phyloP scores from a whole-genome alignment of 2,888 invertebrate species.

The Ectemnius cavifrons region DNA sequence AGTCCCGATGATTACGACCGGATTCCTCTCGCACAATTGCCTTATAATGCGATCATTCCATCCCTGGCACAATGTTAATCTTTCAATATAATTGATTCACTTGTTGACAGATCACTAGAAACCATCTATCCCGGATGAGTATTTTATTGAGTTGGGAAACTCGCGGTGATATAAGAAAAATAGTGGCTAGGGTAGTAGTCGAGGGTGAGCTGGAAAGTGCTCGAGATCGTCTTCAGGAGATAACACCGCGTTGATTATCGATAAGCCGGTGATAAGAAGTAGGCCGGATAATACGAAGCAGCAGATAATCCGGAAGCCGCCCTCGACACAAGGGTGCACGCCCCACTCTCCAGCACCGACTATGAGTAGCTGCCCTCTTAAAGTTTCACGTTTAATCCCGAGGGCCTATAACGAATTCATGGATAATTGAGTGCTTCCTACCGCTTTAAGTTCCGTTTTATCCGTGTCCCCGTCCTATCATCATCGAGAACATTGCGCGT shows the following conservation, averaged over 20 bases:
- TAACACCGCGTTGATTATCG: constrained; percentile 40
- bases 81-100: no score
- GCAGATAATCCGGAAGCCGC: constrained; percentile 42
- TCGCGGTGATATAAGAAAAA: no score
- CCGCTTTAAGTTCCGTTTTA: constrained; percentile 26
- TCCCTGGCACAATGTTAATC: no score
- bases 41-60: background rate
- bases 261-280: constrained; percentile 43
- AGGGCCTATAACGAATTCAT: constrained; percentile 43
- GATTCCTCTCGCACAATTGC: background rate
- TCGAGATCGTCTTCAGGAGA: no score
- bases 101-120: no score
- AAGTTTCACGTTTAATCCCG: constrained; percentile 45
- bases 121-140: no score
- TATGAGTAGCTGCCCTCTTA: constrained; percentile 36
- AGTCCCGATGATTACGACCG: constrained; percentile 14
- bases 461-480: background rate
- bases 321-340: constrained; percentile 29
- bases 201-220: no score
- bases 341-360: constrained; percentile 42
- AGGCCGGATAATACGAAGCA: constrained; percentile 37
- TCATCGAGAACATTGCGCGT: no score
- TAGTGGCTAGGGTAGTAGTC: no score
- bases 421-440: constrained; percentile 47
- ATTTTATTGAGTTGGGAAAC: no score